Evolutionary conservation across 2,113 vertebrate genomes (phyloP).

Genomic region (Cardinalis cardinalis): DNA sequence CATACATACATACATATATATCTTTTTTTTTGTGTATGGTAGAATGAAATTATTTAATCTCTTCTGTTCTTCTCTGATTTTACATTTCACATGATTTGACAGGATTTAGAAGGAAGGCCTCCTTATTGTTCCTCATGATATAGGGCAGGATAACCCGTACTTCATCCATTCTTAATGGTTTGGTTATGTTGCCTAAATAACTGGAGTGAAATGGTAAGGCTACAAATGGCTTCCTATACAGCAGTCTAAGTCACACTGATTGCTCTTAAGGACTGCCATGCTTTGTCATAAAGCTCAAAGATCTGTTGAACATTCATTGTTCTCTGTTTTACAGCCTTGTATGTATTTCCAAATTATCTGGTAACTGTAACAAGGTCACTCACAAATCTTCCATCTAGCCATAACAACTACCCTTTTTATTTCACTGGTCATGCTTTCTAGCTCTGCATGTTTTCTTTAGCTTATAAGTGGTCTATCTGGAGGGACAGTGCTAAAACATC

Average conservation of each 20-base stretch:
- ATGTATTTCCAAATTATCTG: background rate
- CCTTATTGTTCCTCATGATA: background rate
- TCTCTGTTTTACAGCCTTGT: background rate
- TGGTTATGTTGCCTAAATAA: background rate
- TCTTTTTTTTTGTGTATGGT: background rate
- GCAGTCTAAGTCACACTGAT: background rate
- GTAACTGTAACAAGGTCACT: background rate
- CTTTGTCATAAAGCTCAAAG: background rate
- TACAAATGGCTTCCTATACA: background rate
- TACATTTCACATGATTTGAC: background rate
- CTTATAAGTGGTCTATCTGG: background rate
- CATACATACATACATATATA: too few relatives aligned
- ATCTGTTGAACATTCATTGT: background rate
- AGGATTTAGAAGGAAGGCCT: background rate
- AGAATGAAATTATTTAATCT: background rate
- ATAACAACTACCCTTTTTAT: background rate
- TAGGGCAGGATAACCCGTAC: background rate
- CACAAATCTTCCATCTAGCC: background rate
- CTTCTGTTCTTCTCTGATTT: background rate
- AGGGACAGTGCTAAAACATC: background rate
- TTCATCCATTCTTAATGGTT: background rate
- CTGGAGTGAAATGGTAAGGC: background rate
- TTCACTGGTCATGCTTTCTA: background rate
- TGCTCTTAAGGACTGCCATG: background rate
- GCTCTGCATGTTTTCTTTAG: background rate